Conservation (phyloP, 2,888 invertebrate species). For the Thalpophila matura region DNA sequence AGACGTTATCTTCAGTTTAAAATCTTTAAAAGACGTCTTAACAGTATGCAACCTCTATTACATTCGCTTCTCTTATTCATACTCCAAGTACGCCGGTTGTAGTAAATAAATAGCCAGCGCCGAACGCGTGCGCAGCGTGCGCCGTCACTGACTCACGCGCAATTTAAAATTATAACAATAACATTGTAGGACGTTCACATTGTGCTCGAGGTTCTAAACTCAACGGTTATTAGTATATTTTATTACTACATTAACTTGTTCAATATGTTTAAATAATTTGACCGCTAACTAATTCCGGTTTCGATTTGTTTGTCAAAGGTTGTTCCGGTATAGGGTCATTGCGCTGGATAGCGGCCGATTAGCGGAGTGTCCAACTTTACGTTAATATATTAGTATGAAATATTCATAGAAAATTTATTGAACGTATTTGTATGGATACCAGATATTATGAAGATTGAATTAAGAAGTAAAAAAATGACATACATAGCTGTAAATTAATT, state of each 20-base stretch:
- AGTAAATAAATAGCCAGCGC: slow-evolving; percentile 9
- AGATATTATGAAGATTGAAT: too few relatives aligned
- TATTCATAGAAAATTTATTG: too few relatives aligned
- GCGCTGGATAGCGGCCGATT: too few relatives aligned
- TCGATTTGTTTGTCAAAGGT: slow-evolving; percentile 62
- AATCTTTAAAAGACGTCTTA: too few relatives aligned
- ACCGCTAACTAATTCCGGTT: slow-evolving; percentile 75
- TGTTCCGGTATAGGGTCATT: slow-evolving; percentile 67
- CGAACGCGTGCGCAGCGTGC: slow-evolving; percentile 36
- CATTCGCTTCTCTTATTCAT: slow-evolving; percentile 11
- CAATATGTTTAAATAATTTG: slow-evolving; percentile 62
- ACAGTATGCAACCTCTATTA: too few relatives aligned
- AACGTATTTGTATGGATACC: too few relatives aligned
- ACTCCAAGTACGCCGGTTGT: slow-evolving; percentile 5
- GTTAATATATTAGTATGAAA: too few relatives aligned
- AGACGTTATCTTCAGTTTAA: too few relatives aligned
- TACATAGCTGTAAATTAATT: too few relatives aligned
- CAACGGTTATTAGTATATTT: slow-evolving; percentile 67
- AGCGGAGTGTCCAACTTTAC: too few relatives aligned
- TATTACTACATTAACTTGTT: slow-evolving; percentile 60
- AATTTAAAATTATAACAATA: slow-evolving; percentile 69
- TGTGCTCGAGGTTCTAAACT: slow-evolving; percentile 74
- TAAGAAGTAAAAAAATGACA: too few relatives aligned
- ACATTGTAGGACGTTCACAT: slow-evolving; percentile 65
- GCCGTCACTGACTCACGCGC: slow-evolving; percentile 63